Percentiles rank a stretch among this genome's conserved stretches.
Conservation (phyloP, 2,797 vertebrate genomes). For the Pteronotus mesoamericanus region DNA sequence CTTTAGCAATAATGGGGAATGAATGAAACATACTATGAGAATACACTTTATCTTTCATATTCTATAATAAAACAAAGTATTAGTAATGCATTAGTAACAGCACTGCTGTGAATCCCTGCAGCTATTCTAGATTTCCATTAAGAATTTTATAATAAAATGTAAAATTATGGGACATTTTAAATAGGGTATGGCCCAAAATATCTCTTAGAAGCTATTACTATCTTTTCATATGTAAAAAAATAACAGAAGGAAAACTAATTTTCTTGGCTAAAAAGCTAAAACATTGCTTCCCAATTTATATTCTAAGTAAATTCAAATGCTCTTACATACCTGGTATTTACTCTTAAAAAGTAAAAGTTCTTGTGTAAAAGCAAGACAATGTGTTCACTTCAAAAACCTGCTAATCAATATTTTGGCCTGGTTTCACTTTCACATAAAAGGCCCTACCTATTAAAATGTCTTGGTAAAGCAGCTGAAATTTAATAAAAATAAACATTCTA, state of each 20-base stretch:
- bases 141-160: slow-evolving; percentile 26
- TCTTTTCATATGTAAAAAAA: slow-evolving; percentile 23
- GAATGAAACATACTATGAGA: background rate
- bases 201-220: slow-evolving; percentile 16
- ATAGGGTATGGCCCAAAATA: background rate
- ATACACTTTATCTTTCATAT: background rate
- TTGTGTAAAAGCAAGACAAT: slow-evolving; percentile 38
- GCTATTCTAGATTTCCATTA: slow-evolving; percentile 12
- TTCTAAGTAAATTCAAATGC: slow-evolving; percentile 27
- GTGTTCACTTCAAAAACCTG: slow-evolving; percentile 31
- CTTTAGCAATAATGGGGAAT: slow-evolving; percentile 26
- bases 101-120: background rate
- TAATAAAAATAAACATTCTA: slow-evolving; percentile 51
- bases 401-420: slow-evolving; percentile 14
- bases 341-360: background rate
- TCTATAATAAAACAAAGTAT: slow-evolving; percentile 30
- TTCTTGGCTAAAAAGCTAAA: slow-evolving; percentile 44
- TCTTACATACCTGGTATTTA: slow-evolving; percentile 1
- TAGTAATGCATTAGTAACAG: background rate
- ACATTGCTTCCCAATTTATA: slow-evolving; percentile 14
- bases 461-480: slow-evolving; percentile 32
- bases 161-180: slow-evolving; percentile 39
- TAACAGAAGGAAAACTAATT: slow-evolving; percentile 21
- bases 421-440: slow-evolving; percentile 54
- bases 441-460: slow-evolving; percentile 16